A percentile compares a stretch with the other conserved stretches of the same genome.
phyloP scores from a whole-genome alignment of 2,113 vertebrate genomes.

The human region DNA sequence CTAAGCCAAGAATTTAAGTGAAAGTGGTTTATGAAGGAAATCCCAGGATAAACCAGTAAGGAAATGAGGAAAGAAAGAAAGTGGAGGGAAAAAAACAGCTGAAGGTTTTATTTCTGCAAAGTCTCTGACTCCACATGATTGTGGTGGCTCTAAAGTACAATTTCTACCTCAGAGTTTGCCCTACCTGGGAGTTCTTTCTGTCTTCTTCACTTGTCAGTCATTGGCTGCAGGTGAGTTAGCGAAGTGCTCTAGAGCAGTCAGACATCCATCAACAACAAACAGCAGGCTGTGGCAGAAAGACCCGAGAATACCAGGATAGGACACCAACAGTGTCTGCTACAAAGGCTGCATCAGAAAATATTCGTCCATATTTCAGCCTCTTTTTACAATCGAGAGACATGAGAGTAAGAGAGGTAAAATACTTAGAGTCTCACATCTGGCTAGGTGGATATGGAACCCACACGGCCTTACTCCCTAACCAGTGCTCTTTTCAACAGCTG shows the following conservation, averaged over 20 bases:
- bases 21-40: not conserved
- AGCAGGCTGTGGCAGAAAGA: too few relatives aligned
- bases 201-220: not conserved
- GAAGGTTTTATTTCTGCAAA: not conserved
- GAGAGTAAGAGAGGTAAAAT: not conserved
- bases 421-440: not conserved
- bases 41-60: not conserved
- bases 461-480: not conserved
- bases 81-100: not conserved
- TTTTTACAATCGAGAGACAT: not conserved
- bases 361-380: not conserved
- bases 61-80: not conserved
- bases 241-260: not conserved
- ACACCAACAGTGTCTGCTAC: too few relatives aligned
- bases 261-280: not conserved
- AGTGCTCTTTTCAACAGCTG: not conserved
- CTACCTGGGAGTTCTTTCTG: not conserved
- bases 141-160: not conserved
- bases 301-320: not conserved
- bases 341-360: not conserved
- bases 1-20: not conserved
- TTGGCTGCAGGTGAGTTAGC: not conserved
- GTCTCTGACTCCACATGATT: not conserved
- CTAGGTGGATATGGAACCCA: not conserved
- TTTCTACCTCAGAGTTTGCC: not conserved